Evolutionary conservation across 2,888 invertebrate species (phyloP).

Genomic region (Reticulitermes lucifugus): DNA sequence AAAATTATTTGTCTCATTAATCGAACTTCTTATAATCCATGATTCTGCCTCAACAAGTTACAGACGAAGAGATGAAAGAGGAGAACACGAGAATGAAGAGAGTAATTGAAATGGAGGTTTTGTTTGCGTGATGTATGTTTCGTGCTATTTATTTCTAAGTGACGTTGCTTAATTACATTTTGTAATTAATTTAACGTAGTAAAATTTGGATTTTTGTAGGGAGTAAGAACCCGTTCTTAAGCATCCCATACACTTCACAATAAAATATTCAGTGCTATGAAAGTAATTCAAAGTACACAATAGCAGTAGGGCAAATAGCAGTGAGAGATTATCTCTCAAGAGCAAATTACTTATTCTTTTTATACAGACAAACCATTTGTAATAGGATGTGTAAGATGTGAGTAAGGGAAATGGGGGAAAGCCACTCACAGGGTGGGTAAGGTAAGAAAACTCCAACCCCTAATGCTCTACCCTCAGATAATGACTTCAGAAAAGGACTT

Average conservation of each 20-base stretch:
- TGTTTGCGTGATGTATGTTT: not conserved
- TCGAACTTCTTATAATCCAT: too few relatives aligned
- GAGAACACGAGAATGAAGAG: not conserved
- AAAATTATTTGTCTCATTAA: too few relatives aligned
- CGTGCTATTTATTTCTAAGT: not conserved
- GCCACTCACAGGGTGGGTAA: not conserved
- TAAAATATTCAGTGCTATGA: not conserved
- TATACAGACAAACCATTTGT: slow-evolving; percentile 23
- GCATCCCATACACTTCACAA: not conserved
- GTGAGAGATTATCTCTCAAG: not conserved
- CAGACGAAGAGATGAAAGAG: not conserved
- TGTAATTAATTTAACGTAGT: not conserved
- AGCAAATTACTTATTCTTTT: slow-evolving; percentile 30
- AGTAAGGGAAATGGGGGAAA: not conserved
- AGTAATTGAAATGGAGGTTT: not conserved
- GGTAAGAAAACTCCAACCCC: slow-evolving; percentile 22
- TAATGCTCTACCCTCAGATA: slow-evolving; percentile 38
- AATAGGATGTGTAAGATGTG: not conserved
- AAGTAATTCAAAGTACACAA: not conserved
- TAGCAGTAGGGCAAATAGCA: slow-evolving; percentile 15
- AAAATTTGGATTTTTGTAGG: not conserved
- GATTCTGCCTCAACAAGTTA: not conserved
- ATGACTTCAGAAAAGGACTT: slow-evolving; percentile 31
- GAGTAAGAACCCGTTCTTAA: not conserved
- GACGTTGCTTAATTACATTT: not conserved